phyloP scores from a whole-genome alignment of 2,888 invertebrate species.

The Yponomeuta cagnagella region DNA sequence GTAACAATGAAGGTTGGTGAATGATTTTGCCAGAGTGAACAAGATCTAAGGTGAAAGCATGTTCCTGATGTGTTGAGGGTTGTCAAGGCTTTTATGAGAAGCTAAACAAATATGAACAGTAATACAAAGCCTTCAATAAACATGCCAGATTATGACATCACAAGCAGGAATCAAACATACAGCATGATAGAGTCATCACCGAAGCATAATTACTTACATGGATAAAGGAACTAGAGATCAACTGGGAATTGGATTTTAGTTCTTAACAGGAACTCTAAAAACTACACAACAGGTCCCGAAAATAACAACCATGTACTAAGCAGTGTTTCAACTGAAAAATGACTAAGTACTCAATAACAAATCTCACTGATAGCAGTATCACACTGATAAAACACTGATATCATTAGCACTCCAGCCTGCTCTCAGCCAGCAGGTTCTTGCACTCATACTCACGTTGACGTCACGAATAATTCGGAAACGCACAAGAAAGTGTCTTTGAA shows the following conservation, averaged over 20 bases:
- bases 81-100: not conserved
- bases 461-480: conserved; percentile 47
- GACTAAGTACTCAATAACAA: not conserved
- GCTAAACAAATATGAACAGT: not conserved
- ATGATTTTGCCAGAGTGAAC: too few relatives aligned
- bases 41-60: too few relatives aligned
- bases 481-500: conserved; percentile 22
- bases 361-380: conserved; percentile 13
- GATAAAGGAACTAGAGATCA: not conserved
- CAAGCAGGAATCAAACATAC: not conserved
- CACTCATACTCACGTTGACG: conserved; percentile 51
- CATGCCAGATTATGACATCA: not conserved
- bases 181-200: not conserved
- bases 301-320: not conserved
- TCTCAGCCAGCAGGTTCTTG: conserved; percentile 29
- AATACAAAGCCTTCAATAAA: not conserved
- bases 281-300: not conserved
- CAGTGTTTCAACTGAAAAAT: not conserved
- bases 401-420: conserved; percentile 9
- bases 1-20: too few relatives aligned
- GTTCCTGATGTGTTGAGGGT: not conserved
- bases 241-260: not conserved
- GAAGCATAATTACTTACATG: not conserved
- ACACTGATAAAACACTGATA: conserved; percentile 13
- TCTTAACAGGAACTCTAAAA: not conserved